Conservation (phyloP, 2,888 invertebrate genomes). For the Capitulum mitella region DNA sequence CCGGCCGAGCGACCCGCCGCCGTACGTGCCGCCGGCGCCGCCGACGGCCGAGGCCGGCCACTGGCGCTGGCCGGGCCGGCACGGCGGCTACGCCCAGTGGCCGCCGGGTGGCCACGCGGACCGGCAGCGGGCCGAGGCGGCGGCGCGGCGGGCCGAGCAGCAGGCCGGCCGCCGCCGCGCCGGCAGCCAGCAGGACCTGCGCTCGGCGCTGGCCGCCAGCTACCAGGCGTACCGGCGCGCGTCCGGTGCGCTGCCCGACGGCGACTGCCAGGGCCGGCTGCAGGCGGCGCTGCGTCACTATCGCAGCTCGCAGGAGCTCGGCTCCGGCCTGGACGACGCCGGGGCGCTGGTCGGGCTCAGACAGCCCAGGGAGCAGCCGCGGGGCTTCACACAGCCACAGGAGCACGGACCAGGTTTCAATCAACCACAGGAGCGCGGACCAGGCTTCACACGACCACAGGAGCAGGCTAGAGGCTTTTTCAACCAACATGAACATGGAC, state of each 20-base stretch:
- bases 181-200: not conserved
- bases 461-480: no score
- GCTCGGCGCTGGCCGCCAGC: not conserved
- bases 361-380: constrained; percentile 1
- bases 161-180: not conserved
- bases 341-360: no score
- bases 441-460: no score
- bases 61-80: not conserved
- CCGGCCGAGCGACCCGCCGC: not conserved
- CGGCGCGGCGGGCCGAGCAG: not conserved
- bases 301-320: no score
- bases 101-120: not conserved
- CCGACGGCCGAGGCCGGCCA: not conserved
- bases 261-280: not conserved
- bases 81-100: not conserved
- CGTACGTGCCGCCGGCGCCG: not conserved
- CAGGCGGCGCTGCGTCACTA: no score
- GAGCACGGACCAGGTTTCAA: no score
- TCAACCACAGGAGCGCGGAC: no score
- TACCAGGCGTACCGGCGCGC: not conserved
- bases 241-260: not conserved
- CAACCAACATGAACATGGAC: no score
- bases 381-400: constrained; percentile 31
- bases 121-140: no score
- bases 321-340: no score